Base-by-base conservation (phyloP, 1,140 invertebrate species). In the Ceratina australensis region DNA sequence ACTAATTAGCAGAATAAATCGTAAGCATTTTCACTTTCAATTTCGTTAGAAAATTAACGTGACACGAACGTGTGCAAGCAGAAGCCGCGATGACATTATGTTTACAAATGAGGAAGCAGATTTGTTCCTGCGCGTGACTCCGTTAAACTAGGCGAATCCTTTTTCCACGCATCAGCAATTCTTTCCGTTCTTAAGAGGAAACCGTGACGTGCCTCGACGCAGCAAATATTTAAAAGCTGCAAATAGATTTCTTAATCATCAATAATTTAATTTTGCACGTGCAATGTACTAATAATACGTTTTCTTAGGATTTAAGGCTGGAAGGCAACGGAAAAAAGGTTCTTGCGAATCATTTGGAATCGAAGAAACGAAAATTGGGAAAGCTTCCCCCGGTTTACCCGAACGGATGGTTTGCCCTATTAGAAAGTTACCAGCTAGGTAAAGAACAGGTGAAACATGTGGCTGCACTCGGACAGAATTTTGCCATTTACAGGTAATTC, bases 351-450 rank as follows among this genome's bases (percentile, higher is more conserved):
- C 15, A 76, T n/a, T 63, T 72, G 10, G 81, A 87, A 83, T 72
- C 81, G 28, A 90, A 87, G 75, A 87, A 85, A 56, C 86, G 95
- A 4, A 93, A 93, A 72, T 87, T 94, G 22, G 95, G 94, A 7
- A 94, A 95, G 65, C 84, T 97, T 12, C 96, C 96, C 0, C 97
- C 97, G 0, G 95, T 97, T 0, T 98, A 95, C 91, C 97, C 97
- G 0, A 98, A 98, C 85, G 97, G 97, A 15, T 98, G 97, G 97
- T 98, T 96, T 87, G 95, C 93, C 0, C 84, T 98, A 0, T 89
- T 95, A 0, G 97, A 98, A 89, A 96, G 95, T 8, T 91, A 90
- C 24, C 92, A 95, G 24, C 78, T 98, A 3, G 93, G 91, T 42
- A 88, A 88, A 2, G 94, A 94, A 49, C 90, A 95, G 78, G 94